Percentiles rank a stretch among this genome's conserved stretches.
These are phyloP conservation scores for Sebastolobus altivelis DNA, from an alignment of 2,797 vertebrate species.

Conservation along the genomic window DNA sequence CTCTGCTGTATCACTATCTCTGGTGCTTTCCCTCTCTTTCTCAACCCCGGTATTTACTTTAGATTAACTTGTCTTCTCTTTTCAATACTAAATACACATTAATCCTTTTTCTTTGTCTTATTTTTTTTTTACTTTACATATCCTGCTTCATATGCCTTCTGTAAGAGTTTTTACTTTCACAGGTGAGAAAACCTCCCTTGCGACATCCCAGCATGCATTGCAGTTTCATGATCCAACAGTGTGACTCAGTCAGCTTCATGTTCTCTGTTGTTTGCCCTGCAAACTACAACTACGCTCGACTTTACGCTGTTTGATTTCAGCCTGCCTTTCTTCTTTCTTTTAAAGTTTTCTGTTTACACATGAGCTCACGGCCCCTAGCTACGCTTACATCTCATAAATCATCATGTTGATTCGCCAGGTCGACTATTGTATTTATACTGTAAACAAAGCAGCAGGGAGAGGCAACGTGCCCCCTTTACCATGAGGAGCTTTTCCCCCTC, in stretches of 20 bases:
- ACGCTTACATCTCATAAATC: slow-evolving; percentile 44
- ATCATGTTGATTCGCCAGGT: slow-evolving; percentile 41
- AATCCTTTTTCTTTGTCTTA: background rate
- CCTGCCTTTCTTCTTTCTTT: slow-evolving; percentile 36
- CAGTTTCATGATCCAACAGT: slow-evolving; percentile 34
- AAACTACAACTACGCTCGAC: slow-evolving; percentile 48
- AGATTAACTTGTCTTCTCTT: slow-evolving; percentile 5
- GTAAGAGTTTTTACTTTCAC: background rate
- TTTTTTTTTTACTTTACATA: background rate
- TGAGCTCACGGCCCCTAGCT: slow-evolving; percentile 40
- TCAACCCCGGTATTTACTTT: slow-evolving; percentile 4
- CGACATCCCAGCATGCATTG: background rate
- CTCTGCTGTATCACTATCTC: slow-evolving; percentile 21
- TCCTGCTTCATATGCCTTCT: background rate
- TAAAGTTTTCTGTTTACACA: slow-evolving; percentile 48
- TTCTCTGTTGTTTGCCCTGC: slow-evolving; percentile 47
- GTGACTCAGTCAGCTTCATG: slow-evolving; percentile 48
- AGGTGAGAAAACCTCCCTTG: background rate
- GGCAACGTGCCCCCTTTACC: background rate
- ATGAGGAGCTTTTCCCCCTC: background rate
- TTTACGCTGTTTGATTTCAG: slow-evolving; percentile 31
- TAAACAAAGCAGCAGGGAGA: slow-evolving; percentile 59
- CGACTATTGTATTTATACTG: slow-evolving; percentile 54
- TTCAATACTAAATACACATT: slow-evolving; percentile 5
- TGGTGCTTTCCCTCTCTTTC: slow-evolving; percentile 28